Percentiles rank a stretch among this genome's conserved stretches.
phyloP scores from a whole-genome alignment of 2,888 invertebrate genomes.

The Plemyria rubiginata region DNA sequence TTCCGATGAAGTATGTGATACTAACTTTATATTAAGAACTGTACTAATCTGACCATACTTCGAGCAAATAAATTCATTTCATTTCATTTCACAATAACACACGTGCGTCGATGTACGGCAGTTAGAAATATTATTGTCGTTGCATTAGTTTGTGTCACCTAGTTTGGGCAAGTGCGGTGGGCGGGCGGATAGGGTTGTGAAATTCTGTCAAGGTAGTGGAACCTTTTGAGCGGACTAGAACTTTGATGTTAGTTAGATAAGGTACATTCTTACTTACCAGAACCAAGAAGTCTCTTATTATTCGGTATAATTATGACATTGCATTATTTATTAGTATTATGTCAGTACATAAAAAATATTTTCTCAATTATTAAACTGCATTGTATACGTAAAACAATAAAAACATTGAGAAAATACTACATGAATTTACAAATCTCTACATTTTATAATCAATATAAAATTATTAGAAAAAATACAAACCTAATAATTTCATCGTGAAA shows the following conservation, averaged over 20 bases:
- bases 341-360: no score
- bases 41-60: no score
- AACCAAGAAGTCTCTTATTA: not conserved
- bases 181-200: constrained; percentile 54
- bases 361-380: no score
- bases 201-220: constrained; percentile 42
- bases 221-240: constrained; percentile 30
- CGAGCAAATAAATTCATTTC: no score
- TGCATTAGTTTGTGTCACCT: not conserved
- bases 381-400: no score
- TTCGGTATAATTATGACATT: no score
- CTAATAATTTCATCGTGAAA: constrained; percentile 35
- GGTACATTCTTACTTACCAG: not conserved
- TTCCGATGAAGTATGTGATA: no score
- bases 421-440: no score
- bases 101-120: constrained; percentile 14
- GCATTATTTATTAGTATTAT: no score
- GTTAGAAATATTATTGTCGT: not conserved
- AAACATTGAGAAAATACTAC: no score
- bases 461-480: constrained; percentile 25
- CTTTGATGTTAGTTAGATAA: not conserved
- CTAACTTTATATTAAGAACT: no score
- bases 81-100: no score
- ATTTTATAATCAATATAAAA: not conserved
- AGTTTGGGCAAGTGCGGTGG: constrained; percentile 40